Percentiles rank a stretch among this genome's conserved stretches.
These are phyloP conservation scores for Sebastes oblongus DNA, from an alignment of 2,797 vertebrate species.

Conservation along the genomic window DNA sequence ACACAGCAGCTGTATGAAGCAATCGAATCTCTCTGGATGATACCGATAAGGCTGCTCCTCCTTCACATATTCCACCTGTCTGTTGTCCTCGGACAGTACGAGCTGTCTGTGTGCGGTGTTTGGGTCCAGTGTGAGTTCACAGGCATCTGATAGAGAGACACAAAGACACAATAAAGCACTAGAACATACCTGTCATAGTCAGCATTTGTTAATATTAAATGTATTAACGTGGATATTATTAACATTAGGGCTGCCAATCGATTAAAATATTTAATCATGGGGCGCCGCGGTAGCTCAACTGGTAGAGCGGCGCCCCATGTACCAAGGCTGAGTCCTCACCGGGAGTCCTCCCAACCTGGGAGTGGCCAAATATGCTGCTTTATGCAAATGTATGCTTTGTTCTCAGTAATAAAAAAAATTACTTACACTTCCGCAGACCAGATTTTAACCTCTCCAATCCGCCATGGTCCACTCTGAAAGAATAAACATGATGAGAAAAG, in stretches of 20 bases:
- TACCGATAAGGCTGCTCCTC: not conserved
- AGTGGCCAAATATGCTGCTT: too few relatives aligned
- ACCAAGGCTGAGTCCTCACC: too few relatives aligned
- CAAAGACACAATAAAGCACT: not conserved
- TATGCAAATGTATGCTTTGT: too few relatives aligned
- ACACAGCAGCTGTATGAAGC: not conserved
- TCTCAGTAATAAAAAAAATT: not conserved
- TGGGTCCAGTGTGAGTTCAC: not conserved
- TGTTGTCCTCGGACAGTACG: not conserved
- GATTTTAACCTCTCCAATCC: not conserved
- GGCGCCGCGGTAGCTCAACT: too few relatives aligned
- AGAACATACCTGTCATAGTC: not conserved
- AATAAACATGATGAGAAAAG: not conserved
- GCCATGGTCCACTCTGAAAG: not conserved
- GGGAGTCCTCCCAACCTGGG: too few relatives aligned
- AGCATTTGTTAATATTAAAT: too few relatives aligned
- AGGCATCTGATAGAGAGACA: not conserved
- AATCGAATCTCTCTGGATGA: slow-evolving; percentile 12
- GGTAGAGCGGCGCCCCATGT: too few relatives aligned
- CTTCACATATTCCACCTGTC: accelerated
- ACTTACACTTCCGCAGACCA: not conserved
- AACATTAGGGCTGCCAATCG: too few relatives aligned
- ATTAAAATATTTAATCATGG: too few relatives aligned
- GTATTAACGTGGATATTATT: too few relatives aligned
- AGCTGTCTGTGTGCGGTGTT: not conserved